Base-by-base conservation (phyloP, 2,888 invertebrate species). In the Trachelus iudaicus region DNA sequence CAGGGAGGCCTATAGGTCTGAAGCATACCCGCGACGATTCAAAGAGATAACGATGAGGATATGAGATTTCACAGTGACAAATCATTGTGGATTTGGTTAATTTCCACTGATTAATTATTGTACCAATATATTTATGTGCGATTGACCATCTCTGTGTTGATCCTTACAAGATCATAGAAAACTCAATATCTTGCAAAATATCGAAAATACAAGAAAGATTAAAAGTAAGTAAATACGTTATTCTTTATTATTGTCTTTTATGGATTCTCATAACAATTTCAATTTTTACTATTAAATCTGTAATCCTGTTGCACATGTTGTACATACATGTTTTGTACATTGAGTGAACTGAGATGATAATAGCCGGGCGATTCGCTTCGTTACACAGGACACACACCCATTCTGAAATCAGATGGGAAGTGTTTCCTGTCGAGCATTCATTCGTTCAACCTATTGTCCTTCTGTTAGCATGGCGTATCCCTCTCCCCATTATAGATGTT, bases 371-470 rank as follows among this genome's bases (percentile, higher is more conserved):
- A 81, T 79, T 80, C 86, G 85, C 83, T 85, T 85, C 85, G 88
- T 81, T 87, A 84, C 85, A 83, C 87, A 82, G 82, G 83, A 74
- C 80, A 78, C 85, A 81, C 80, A 80, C 80, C 79, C 83, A 83
- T 86, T 88, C 84, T 83, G 84, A 85, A 88, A 85, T 89, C 86
- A 85, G 85, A 86, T 87, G 85, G 86, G 86, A 85, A 87, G 84
- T 85, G 83, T 84, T 87, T 89, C 89, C 89, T 88, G 86, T 82
- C 83, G 81, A 77, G 83, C 84, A 83, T 87, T 85, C 86, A 86
- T 83, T 83, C 84, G 84, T 83, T 84, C 87, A 83, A 86, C 74
- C 73, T 40, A 76, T 69, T 76, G 35, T 79, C 40, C 73, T 79
- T 79, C 69, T 76, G 33, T 79, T 76, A 69, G 68, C 69, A 30